These are phyloP conservation scores for Perognathus longimembris DNA, from an alignment of 2,113 vertebrate species.

Conservation along the genomic window DNA sequence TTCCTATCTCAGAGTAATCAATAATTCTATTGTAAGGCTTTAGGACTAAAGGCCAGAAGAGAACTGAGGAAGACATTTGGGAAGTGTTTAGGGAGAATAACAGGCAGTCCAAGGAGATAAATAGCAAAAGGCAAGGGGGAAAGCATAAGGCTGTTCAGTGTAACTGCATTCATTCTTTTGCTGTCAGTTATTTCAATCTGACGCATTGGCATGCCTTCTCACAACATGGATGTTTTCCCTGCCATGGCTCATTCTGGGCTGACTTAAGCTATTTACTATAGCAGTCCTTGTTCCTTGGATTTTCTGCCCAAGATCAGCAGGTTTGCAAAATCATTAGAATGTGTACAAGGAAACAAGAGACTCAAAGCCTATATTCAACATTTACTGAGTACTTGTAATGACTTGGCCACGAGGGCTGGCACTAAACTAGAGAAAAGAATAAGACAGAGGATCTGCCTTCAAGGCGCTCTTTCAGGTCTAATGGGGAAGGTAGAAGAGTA, in stretches of 20 bases:
- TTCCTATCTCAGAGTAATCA: conserved; percentile 62
- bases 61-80: conserved; percentile 50
- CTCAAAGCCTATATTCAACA: conserved; percentile 66
- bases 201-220: conserved; percentile 56
- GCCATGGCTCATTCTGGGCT: conserved; percentile 47
- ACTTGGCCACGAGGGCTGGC: conserved; percentile 46
- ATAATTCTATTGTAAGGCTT: conserved; percentile 19
- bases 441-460: conserved; percentile 60
- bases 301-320: conserved; percentile 49
- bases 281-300: conserved; percentile 60
- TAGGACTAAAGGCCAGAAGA: conserved; percentile 54
- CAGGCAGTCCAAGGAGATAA: conserved; percentile 22
- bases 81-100: conserved; percentile 54
- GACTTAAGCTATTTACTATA: conserved; percentile 65
- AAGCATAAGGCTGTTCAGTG: background rate
- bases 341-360: conserved; percentile 58
- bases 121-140: background rate
- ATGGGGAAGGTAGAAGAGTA: conserved; percentile 49
- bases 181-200: conserved; percentile 44
- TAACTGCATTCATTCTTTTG: conserved; percentile 46
- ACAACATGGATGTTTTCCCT: conserved; percentile 62
- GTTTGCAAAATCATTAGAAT: conserved; percentile 62
- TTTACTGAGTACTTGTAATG: conserved; percentile 66
- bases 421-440: conserved; percentile 53
- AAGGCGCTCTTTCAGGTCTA: conserved; percentile 42